These are phyloP conservation scores for Smutsia temminckii DNA, from an alignment of 2,797 vertebrate genomes.

Conservation along the genomic window DNA sequence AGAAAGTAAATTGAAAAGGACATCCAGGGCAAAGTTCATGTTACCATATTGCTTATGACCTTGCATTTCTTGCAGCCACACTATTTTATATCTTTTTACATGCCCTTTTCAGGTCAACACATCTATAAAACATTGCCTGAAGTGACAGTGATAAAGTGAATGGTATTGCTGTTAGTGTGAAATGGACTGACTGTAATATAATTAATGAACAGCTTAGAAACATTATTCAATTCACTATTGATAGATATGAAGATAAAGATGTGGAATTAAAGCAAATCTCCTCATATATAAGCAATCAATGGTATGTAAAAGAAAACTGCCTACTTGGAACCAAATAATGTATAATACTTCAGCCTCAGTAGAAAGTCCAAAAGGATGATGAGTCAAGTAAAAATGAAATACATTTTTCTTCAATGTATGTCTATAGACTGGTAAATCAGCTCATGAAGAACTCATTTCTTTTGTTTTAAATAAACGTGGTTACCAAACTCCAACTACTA, in stretches of 20 bases:
- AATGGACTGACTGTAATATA: constrained; percentile 79
- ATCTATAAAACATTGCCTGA: constrained; percentile 66
- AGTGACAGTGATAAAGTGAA: constrained; percentile 79
- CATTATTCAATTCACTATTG: constrained; percentile 73
- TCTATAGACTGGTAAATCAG: neutral
- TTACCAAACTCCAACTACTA: neutral
- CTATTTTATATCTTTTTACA: constrained; percentile 64
- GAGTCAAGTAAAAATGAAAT: neutral
- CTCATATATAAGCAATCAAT: constrained; percentile 70
- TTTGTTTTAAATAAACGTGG: neutral
- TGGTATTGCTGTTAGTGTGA: constrained; percentile 73
- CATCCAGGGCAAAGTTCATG: constrained; percentile 59
- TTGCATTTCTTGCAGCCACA: constrained; percentile 64
- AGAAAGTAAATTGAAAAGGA: constrained; percentile 45
- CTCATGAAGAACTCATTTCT: neutral
- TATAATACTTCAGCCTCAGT: neutral
- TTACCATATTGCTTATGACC: constrained; percentile 48
- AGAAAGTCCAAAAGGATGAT: neutral
- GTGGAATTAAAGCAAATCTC: constrained; percentile 72
- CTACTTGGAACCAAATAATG: constrained; percentile 21
- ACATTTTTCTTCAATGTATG: neutral
- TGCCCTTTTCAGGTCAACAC: constrained; percentile 74
- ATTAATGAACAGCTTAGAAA: constrained; percentile 79
- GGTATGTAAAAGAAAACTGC: constrained; percentile 70
- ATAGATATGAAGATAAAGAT: constrained; percentile 70